phyloP scores from a whole-genome alignment of 2,113 vertebrate species.

The Phyllostomus discolor region DNA sequence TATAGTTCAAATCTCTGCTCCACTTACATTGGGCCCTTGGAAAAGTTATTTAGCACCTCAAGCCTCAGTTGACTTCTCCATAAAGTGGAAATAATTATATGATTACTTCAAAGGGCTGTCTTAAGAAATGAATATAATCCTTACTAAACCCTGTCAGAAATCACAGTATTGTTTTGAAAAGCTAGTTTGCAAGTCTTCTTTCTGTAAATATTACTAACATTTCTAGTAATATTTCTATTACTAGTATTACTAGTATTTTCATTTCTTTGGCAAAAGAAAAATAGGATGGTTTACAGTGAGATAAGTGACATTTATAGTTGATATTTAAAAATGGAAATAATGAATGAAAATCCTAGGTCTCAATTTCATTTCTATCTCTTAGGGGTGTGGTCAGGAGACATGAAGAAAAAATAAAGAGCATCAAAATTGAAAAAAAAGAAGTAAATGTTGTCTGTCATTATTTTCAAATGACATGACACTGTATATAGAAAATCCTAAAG shows the following conservation, averaged over 20 bases:
- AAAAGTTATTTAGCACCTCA: not conserved
- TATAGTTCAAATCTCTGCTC: not conserved
- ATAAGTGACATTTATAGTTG: not conserved
- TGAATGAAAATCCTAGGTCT: not conserved
- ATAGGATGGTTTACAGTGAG: not conserved
- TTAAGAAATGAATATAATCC: not conserved
- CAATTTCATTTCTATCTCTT: not conserved
- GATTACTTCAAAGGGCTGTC: not conserved
- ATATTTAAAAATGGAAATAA: slow-evolving; percentile 7
- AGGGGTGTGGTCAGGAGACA: not conserved
- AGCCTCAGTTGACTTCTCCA: not conserved
- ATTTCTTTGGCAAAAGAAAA: not conserved
- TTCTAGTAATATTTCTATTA: too few relatives aligned
- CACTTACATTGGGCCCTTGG: not conserved
- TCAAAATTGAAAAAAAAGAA: not conserved
- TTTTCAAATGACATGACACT: not conserved
- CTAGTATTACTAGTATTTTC: not conserved
- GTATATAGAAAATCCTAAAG: not conserved
- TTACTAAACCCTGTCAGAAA: not conserved
- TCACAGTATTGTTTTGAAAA: not conserved
- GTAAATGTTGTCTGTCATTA: not conserved
- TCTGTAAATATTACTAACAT: not conserved
- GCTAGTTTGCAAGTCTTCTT: not conserved
- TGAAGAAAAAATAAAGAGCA: not conserved
- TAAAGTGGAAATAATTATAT: not conserved